Evolutionary conservation across 1,140 invertebrate genomes (phyloP), one percentile per base, ranked within the genome.

Genomic region (Pygmarrhopalites habei): DNA sequence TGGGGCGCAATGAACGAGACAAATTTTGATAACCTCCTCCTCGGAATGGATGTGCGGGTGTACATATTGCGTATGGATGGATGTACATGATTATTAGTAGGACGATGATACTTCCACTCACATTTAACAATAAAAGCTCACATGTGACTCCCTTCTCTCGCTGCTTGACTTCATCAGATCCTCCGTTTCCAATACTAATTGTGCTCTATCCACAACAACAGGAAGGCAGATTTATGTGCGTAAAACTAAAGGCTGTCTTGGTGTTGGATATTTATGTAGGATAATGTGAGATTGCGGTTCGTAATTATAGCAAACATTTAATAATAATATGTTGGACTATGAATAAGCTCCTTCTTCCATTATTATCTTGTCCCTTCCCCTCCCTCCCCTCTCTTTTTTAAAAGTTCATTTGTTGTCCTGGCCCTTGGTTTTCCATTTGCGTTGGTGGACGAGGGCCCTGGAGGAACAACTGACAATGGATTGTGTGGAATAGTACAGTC

Each of bases 231-330:
- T 12, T 41, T 41, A n/a, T 41, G n/a, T 41, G 39, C n/a, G 39
- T 41, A 12, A 41, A 12, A n/a, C 12, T n/a, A 41, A 12, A 41
- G 39, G 39, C 12, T 25, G 52, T 12, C 15, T 19, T 32, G 29
- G 19, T n/a, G n/a, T n/a, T n/a, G 12, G 7, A 55, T 55, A 19
- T 14, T 2, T 5, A 41, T 41, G 39, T n/a, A 41, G 12, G n/a
- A 46, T 19, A 15, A 44, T 35, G 43, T 55, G 57, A 58, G 30
- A 35, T 44, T 58, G 57, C 39, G 39, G 39, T 30, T n/a, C 47
- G 47, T 60, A 60, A 60, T 60, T 60, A 60, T 60, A 60, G 28
- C 28, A 52, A 35, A 30, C 58, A 60, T 60, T 60, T 60, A 60
- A 60, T 60, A 52, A 60, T 60, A 58, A 35, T 35, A 44, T 58